Conservation (phyloP, 2,888 invertebrate species). For the Malthinus seriepunctatus region DNA sequence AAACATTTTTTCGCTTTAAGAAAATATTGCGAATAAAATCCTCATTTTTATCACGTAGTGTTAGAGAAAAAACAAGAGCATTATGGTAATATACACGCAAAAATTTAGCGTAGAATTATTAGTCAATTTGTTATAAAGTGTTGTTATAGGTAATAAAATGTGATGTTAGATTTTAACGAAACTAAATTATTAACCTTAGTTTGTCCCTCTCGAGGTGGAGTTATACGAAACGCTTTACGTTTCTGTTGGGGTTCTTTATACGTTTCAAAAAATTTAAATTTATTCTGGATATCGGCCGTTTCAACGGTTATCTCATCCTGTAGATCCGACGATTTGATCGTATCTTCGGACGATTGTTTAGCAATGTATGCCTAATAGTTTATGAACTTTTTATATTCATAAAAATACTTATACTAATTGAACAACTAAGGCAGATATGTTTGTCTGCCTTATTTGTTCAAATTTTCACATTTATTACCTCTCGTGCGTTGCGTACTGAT, state of each 20-base stretch:
- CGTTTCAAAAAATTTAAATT: slow-evolving; percentile 91
- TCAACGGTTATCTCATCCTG: slow-evolving; percentile 77
- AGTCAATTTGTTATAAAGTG: not conserved
- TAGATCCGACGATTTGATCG: slow-evolving; percentile 73
- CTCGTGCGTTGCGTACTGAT: slow-evolving; percentile 62
- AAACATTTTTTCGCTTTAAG: too few relatives aligned
- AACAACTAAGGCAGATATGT: too few relatives aligned
- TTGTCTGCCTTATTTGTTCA: slow-evolving; percentile 3
- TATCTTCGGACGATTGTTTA: slow-evolving; percentile 65
- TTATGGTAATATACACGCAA: too few relatives aligned
- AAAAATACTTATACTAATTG: not conserved
- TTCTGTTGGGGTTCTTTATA: slow-evolving; percentile 73
- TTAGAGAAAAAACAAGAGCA: too few relatives aligned
- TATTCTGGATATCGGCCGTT: slow-evolving; percentile 81
- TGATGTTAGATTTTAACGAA: not conserved
- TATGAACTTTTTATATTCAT: slow-evolving; percentile 3
- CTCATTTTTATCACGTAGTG: too few relatives aligned
- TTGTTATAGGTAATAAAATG: not conserved
- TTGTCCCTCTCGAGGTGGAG: slow-evolving; percentile 83
- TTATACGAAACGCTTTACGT: slow-evolving; percentile 81
- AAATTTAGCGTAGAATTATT: slow-evolving; percentile 7
- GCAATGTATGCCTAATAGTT: slow-evolving; percentile 50
- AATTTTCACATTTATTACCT: slow-evolving; percentile 41
- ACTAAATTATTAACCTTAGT: slow-evolving; percentile 58
- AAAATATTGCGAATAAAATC: too few relatives aligned